Conservation (phyloP, 2,113 vertebrate species). For the Sylvilagus bachmani region DNA sequence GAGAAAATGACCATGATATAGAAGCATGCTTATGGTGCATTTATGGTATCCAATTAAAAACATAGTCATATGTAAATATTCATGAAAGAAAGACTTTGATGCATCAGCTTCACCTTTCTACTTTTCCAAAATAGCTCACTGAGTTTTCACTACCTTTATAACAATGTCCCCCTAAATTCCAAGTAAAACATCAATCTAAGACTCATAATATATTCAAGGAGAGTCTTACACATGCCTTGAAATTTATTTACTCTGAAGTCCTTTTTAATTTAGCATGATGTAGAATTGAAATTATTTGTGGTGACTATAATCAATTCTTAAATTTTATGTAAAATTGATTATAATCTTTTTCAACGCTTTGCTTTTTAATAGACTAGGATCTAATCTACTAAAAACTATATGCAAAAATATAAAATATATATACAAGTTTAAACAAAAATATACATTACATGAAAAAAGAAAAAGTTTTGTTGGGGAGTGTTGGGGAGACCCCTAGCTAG, state of each 20-base stretch:
- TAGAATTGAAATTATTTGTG: not conserved
- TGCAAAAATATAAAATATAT: not conserved
- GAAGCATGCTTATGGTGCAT: not conserved
- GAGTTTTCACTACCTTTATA: not conserved
- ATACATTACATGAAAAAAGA: not conserved
- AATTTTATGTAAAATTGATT: not conserved
- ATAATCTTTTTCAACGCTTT: not conserved
- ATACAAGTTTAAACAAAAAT: not conserved
- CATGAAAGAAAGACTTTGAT: not conserved
- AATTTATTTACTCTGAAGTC: not conserved
- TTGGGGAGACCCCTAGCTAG: too few relatives aligned
- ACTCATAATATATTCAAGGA: not conserved
- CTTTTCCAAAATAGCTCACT: not conserved
- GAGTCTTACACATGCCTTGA: not conserved
- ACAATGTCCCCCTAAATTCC: not conserved
- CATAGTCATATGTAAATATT: not conserved
- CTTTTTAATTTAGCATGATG: not conserved
- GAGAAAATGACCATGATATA: not conserved
- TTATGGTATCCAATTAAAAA: not conserved
- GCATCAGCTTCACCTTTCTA: not conserved
- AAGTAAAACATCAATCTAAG: not conserved
- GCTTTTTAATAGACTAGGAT: not conserved
- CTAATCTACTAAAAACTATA: not conserved
- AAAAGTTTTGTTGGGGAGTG: not conserved
- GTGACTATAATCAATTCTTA: not conserved